Percentiles rank a stretch among this genome's conserved stretches.
Conservation (phyloP, 2,113 vertebrate genomes). For the Daboia siamensis region DNA sequence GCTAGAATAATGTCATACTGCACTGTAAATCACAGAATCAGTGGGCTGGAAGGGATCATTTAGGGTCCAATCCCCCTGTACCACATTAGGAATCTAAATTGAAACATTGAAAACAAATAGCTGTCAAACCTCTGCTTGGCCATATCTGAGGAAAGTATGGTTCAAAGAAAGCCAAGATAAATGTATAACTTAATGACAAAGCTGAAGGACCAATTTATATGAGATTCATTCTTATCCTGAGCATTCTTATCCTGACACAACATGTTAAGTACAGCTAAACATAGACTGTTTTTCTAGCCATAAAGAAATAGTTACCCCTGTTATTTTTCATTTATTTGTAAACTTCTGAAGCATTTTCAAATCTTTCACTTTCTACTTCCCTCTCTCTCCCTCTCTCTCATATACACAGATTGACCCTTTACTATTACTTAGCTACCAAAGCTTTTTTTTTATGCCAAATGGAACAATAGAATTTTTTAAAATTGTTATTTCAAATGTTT, state of each 20-base stretch:
- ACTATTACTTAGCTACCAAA: conserved; percentile 49
- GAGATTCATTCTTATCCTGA: not conserved
- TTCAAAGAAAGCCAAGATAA: not conserved
- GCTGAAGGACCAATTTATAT: not conserved
- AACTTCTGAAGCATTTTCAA: conserved; percentile 16
- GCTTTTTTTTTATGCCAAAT: conserved; percentile 43
- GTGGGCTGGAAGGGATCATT: not conserved
- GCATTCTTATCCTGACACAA: not conserved
- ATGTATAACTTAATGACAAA: not conserved
- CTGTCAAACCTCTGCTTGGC: not conserved
- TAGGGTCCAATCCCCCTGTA: not conserved
- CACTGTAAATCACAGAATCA: not conserved
- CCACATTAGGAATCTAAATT: not conserved
- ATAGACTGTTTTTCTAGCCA: not conserved
- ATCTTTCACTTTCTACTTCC: conserved; percentile 28
- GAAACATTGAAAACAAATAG: not conserved
- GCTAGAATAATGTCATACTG: not conserved
- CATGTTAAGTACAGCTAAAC: conserved; percentile 6
- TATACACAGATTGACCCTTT: not conserved
- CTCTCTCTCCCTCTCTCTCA: not conserved
- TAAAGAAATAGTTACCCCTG: not conserved
- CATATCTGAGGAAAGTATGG: not conserved
- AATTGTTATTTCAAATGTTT: conserved; percentile 71
- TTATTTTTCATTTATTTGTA: not conserved
- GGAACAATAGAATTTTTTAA: conserved; percentile 59